Conservation (phyloP, 1,140 invertebrate species). For the Pteromalus puparum region DNA sequence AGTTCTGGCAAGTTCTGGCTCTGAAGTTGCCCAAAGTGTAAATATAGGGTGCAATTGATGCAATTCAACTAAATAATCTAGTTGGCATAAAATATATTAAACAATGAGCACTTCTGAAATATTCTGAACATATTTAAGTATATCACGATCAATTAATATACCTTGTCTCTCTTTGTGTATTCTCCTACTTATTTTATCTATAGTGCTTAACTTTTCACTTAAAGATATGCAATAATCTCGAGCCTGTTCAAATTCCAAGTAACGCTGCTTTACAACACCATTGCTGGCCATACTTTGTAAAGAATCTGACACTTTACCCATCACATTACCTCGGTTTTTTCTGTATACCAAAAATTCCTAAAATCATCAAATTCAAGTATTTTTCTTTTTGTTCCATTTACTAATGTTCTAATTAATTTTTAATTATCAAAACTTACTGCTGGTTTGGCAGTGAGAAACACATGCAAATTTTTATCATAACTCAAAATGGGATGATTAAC, state of each 20-base stretch:
- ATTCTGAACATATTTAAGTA: slow-evolving; percentile 11
- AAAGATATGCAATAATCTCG: slow-evolving; percentile 80
- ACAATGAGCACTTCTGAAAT: slow-evolving; percentile 12
- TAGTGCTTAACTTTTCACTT: slow-evolving; percentile 79
- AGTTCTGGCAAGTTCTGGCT: slow-evolving; percentile 75
- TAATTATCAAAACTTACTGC: slow-evolving; percentile 73
- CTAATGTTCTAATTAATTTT: slow-evolving; percentile 12
- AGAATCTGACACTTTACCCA: slow-evolving; percentile 78
- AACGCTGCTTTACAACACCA: slow-evolving; percentile 77
- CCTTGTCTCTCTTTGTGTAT: slow-evolving; percentile 83
- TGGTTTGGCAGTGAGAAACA: slow-evolving; percentile 83
- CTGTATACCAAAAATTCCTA: slow-evolving; percentile 82
- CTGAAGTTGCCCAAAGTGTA: slow-evolving; percentile 75
- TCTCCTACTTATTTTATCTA: slow-evolving; percentile 81
- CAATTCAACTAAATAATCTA: slow-evolving; percentile 77
- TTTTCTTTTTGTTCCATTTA: background rate
- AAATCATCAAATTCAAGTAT: slow-evolving; percentile 55
- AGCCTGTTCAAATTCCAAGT: slow-evolving; percentile 81
- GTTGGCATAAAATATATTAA: slow-evolving; percentile 33
- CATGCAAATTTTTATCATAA: slow-evolving; percentile 80
- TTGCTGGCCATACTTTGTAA: slow-evolving; percentile 78
- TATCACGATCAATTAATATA: slow-evolving; percentile 57
- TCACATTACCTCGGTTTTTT: slow-evolving; percentile 78
- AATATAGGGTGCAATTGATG: slow-evolving; percentile 78
- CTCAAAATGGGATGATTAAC: slow-evolving; percentile 84